Evolutionary conservation across 2,797 vertebrate genomes (phyloP), one percentile per base, ranked within the genome.

Genomic region (Rhodeus uyekii): DNA sequence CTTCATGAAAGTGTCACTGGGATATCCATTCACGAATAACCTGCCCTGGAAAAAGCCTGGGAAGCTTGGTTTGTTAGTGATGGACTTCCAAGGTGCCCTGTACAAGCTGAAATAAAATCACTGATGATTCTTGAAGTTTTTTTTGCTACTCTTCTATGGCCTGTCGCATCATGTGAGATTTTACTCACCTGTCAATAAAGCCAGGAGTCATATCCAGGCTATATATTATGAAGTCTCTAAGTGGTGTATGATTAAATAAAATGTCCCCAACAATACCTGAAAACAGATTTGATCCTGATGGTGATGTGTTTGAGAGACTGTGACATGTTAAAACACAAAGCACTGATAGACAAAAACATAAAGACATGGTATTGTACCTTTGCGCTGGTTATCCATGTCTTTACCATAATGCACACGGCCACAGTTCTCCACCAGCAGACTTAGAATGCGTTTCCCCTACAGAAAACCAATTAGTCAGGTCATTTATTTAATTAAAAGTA

Each of bases 251-350:
- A 89, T 98, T 96, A 88, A 99, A 91, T 88, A 96, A 95, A 93
- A 99, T 87, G 63, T 98, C 95, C 80, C 98, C 98, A 87, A 98
- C 95, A 68, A 99, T 90, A 83, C 98, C 98, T 99, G 93, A 73
- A 90, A 89, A 39, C 85, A 86, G 72, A 87, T 78, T 36, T 10
- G 2, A 44, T 48, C 32, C 14, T 53, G 5, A 42, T 16, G 8
- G n/a, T 22, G 34, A 27, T 32, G 44, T 73, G 88, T 83, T 32
- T 63, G 9, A 53, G 36, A 75, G 44, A 60, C 12, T 4, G 78
- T 36, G 65, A 38, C 10, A 48, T 16, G 64, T 34, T 46, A 64
- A 74, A 53, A 38, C 22, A 44, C n/a, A 53, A 42, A 46, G 14
- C 36, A 55, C 12, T 71, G 1, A 55, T 22, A 19, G 18, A 46